Percentiles rank a stretch among this genome's conserved stretches.
Evolutionary conservation across 2,113 vertebrate genomes (phyloP).

Genomic region (Scomber japonicus): DNA sequence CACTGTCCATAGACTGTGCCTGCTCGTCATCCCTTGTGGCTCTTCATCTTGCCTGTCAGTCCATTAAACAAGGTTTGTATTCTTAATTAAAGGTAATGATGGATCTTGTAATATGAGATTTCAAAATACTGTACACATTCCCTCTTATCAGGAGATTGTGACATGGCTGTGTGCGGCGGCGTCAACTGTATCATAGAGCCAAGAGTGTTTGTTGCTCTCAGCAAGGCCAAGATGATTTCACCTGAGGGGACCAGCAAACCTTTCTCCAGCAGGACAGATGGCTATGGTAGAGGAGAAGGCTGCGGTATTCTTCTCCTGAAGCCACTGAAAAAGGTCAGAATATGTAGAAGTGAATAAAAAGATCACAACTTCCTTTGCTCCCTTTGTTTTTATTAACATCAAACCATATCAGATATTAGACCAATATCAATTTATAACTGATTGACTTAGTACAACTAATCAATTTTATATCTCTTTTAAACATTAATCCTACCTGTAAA

Average conservation of each 20-base stretch:
- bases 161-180: conserved; percentile 89
- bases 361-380: no score
- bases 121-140: neutral
- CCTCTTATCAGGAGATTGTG: conserved; percentile 86
- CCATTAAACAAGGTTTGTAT: conserved; percentile 88
- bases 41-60: conserved; percentile 85
- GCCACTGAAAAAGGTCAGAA: conserved; percentile 84
- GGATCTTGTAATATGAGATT: neutral
- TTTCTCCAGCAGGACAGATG: conserved; percentile 87
- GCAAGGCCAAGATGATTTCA: conserved; percentile 91
- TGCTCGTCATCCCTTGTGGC: conserved; percentile 91
- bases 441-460: no score
- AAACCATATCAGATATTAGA: no score
- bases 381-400: no score
- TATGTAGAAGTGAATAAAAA: neutral
- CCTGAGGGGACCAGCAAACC: conserved; percentile 89
- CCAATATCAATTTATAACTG: no score
- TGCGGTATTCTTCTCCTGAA: conserved; percentile 90
- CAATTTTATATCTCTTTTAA: no score
- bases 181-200: conserved; percentile 90
- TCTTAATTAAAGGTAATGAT: no score
- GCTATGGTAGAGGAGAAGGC: conserved; percentile 92
- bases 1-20: conserved; percentile 87
- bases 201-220: conserved; percentile 86
- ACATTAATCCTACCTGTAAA: no score